These are phyloP conservation scores for Melanotaenia parkinsoni DNA, from an alignment of 2,797 vertebrate species.

Conservation along the genomic window DNA sequence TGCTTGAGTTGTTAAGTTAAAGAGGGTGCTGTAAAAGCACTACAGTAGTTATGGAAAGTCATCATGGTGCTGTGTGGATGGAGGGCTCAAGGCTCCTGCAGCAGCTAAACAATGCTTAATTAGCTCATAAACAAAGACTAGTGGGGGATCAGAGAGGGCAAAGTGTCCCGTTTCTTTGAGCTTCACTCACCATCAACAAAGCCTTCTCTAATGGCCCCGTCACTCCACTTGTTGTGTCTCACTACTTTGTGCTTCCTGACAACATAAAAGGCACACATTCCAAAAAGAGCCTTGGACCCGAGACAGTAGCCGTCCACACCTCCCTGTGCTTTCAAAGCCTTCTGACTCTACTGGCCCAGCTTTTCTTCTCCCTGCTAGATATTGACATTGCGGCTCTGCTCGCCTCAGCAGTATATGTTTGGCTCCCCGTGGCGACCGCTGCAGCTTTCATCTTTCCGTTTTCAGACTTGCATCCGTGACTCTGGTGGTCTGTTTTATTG, in stretches of 20 bases:
- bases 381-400: conserved; percentile 71
- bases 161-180: conserved; percentile 76
- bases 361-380: conserved; percentile 48
- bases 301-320: conserved; percentile 71
- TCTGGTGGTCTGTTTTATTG: conserved; percentile 75
- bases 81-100: conserved; percentile 41
- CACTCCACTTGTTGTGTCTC: conserved; percentile 85
- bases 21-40: conserved; percentile 68
- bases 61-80: conserved; percentile 52
- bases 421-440: conserved; percentile 64
- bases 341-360: conserved; percentile 17
- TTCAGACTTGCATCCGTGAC: conserved; percentile 67
- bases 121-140: conserved; percentile 85
- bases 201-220: conserved; percentile 73
- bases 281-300: conserved; percentile 68
- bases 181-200: conserved; percentile 75
- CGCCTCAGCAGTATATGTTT: conserved; percentile 56
- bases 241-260: conserved; percentile 81
- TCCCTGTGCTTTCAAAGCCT: conserved; percentile 72
- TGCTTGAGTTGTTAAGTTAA: conserved; percentile 61
- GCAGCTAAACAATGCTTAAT: conserved; percentile 82
- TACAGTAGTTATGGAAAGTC: conserved; percentile 73
- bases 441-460: conserved; percentile 71
- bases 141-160: conserved; percentile 79
- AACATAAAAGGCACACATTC: conserved; percentile 83